Base-by-base conservation (phyloP, 2,888 invertebrate genomes). In the Aphrophora alni region DNA sequence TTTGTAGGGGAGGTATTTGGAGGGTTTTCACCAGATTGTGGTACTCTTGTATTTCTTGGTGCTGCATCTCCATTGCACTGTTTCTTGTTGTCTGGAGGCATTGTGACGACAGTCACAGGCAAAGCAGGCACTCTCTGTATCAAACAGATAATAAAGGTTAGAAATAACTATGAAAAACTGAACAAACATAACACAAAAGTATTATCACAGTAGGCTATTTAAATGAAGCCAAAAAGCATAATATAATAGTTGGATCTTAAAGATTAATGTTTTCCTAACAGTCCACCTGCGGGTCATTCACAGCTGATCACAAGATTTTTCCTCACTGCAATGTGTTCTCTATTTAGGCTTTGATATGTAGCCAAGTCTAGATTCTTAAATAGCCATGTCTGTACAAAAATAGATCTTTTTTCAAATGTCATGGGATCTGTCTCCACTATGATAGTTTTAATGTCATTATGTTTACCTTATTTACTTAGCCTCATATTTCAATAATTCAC, bases 1-100 rank as follows among this genome's bases (percentile, higher is more conserved):
- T 70, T 89, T 86, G 72, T 83, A 14, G 85, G 83, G 80, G 86
- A 85, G 74, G 82, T 83, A 84, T 75, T 83, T 83, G 10, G 83
- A 81, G 21, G 80, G 85, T 70, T 83, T 17, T 85, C 12, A 85
- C 85, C 1, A 84, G 85, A 68, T 82, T 83, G 28, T 84, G 86
- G 38, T 81, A 85, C 24, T 85, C 87, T 51, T 86, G 86, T 69
- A 84, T 85, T 10, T 85, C 84, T 14, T 82, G 86, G 28, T 84
- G 85, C 12, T 44, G 83, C 78, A 84, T 81, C 73, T 74, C 82
- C 82, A 87, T 87, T 87, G 87, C 87, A 82, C 33, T 78, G 75
- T 70, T 81, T 82, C 76, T 82, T 78, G 77, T 77, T 78, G 80
- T 82, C 83, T 25, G 82, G 82, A 59, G 77, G 82, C 76, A 79